Base-by-base conservation (phyloP, 30 jellyfish, hydroid and myxozoan species). In the Calvadosia cruxmelitensis region DNA sequence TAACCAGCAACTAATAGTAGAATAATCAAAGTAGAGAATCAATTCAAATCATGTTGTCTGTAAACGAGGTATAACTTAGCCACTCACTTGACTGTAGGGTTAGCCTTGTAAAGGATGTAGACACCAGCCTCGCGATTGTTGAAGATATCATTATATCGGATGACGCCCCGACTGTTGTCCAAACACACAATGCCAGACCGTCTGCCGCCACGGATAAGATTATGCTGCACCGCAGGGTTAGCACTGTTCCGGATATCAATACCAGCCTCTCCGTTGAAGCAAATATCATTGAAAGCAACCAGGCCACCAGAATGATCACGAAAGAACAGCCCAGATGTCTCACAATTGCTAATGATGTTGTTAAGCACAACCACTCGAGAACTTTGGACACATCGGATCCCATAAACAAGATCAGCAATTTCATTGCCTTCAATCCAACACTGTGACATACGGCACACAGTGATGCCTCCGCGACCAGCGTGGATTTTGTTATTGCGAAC, bases 101-200 rank as follows among this genome's bases (percentile, higher is more conserved):
- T 67, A 35, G 92, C 95, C 35, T 78, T 77, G 84, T 84, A 81
- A 33, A 84, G 52, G 23, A 84, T 74, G 51, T 84, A 84, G 27
- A 84, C 87, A 5, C 88, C 95, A 66, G 95, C 95, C 62, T 84
- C 95, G 61, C 70, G 77, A 34, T 84, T 84, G 70, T 84, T 84
- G 33, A 74, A 84, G 34, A 84, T 84, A 33, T 84, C 84, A 72
- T 84, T 84, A 26, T 71, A 83, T 16, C 93, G 89, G 52, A 84
- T 78, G 27, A 72, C n/a, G 2, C 95, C 95, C 33, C 83, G 72
- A 27, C 95, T 83, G 49, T 51, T 71, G 42, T 84, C 95, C 51
- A 84, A 70, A 51, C 95, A 84, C 25, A 84, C 95, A 35, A 84
- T 69, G 48, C 95, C 95, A 51, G 95, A 84, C 53, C 95, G 67